Evolutionary conservation across 2,888 invertebrate species (phyloP).

Genomic region (Thysanoteuthis rhombus): DNA sequence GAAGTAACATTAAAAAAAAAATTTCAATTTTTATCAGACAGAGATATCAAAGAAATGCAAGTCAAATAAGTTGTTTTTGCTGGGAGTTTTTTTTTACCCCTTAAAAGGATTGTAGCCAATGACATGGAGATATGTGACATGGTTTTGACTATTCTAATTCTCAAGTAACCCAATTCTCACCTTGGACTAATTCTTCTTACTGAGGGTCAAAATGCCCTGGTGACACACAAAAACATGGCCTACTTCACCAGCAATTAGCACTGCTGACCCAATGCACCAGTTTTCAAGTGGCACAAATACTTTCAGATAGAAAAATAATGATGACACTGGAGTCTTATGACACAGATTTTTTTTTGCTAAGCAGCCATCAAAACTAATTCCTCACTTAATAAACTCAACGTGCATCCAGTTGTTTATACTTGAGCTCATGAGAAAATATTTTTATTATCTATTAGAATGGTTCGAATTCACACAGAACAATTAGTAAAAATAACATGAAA

Average conservation of each 20-base stretch:
- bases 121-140: background rate
- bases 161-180: background rate
- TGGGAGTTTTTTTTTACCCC: background rate
- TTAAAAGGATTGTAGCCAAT: background rate
- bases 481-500: too few relatives aligned
- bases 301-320: conserved; percentile 1
- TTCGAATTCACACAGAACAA: too few relatives aligned
- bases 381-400: background rate
- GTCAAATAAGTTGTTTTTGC: too few relatives aligned
- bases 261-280: conserved; percentile 12
- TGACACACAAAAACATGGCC: background rate
- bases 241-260: background rate
- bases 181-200: background rate
- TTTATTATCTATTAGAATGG: background rate
- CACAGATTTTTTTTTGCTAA: background rate
- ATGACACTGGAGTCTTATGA: background rate
- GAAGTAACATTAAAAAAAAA: too few relatives aligned
- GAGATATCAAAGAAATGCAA: too few relatives aligned
- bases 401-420: background rate
- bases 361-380: background rate
- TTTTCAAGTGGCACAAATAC: background rate
- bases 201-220: background rate
- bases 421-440: background rate
- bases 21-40: too few relatives aligned
- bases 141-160: background rate